Conservation (phyloP, 1,140 invertebrate genomes). For the Sarcophaga peregrina region DNA sequence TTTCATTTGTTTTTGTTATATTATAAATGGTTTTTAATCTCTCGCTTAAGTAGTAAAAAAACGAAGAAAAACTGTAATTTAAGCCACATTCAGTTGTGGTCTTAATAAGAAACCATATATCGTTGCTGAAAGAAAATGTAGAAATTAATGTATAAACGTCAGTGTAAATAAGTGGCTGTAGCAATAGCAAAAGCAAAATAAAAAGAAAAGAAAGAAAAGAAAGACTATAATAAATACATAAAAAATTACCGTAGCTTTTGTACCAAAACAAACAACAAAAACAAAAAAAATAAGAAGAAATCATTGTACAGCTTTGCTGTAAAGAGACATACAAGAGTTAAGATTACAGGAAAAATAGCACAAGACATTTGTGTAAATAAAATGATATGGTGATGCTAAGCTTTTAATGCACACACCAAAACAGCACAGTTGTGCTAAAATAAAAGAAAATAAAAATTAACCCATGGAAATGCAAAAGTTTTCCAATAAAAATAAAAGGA, state of each 20-base stretch:
- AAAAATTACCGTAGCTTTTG: slow-evolving; percentile 18
- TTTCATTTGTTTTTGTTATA: background rate
- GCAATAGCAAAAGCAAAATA: background rate
- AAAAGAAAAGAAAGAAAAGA: background rate
- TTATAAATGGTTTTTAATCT: too few relatives aligned
- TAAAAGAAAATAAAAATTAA: background rate
- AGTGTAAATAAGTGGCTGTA: background rate
- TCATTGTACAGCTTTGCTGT: too few relatives aligned
- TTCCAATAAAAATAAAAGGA: too few relatives aligned
- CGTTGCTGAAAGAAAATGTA: too few relatives aligned
- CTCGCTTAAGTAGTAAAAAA: background rate
- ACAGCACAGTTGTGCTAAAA: background rate
- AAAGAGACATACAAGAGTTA: background rate
- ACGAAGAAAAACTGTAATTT: slow-evolving; percentile 20
- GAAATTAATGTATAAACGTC: background rate
- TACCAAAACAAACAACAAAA: too few relatives aligned
- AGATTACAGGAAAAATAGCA: background rate
- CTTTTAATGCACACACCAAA: background rate
- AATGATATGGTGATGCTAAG: background rate
- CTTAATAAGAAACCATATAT: background rate
- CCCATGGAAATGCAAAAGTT: background rate
- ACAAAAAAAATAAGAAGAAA: too few relatives aligned
- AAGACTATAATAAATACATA: background rate
- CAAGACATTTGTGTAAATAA: background rate
- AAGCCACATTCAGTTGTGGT: background rate